These are phyloP conservation scores for Peribatodes rhomboidaria DNA, from an alignment of 2,888 invertebrate species.

Conservation along the genomic window DNA sequence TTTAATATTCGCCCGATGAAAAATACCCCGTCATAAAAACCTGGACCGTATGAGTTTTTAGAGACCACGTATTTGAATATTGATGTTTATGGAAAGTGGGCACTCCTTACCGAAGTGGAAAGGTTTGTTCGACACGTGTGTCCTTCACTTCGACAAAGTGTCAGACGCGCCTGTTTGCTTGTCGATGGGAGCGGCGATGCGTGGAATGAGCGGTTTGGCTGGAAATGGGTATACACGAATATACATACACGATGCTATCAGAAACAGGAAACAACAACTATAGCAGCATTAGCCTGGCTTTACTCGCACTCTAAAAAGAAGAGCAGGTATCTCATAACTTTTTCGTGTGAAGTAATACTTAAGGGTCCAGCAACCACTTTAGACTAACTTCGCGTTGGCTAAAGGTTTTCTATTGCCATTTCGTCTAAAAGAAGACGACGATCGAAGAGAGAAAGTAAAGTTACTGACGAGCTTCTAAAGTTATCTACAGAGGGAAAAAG, in stretches of 20 bases:
- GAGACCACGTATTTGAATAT: conserved; percentile 78
- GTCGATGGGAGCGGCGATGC: conserved; percentile 21
- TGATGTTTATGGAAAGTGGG: conserved; percentile 77
- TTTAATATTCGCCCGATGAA: conserved; percentile 83
- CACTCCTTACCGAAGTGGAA: conserved; percentile 31
- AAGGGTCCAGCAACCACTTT: too few relatives aligned
- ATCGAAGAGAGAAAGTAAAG: too few relatives aligned
- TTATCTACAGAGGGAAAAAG: too few relatives aligned
- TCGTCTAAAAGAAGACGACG: too few relatives aligned
- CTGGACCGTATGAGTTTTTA: conserved; percentile 79
- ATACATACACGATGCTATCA: background rate
- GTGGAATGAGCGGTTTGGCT: conserved; percentile 15
- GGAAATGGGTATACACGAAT: conserved; percentile 9
- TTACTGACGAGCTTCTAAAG: too few relatives aligned
- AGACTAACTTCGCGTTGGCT: too few relatives aligned
- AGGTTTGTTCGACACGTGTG: conserved; percentile 20
- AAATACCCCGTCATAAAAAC: conserved; percentile 80
- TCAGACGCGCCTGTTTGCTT: conserved; percentile 26
- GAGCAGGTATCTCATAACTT: too few relatives aligned
- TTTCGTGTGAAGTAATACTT: too few relatives aligned
- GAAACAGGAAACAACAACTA: background rate
- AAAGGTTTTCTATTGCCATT: too few relatives aligned
- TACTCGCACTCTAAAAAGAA: too few relatives aligned
- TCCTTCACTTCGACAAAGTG: conserved; percentile 26
- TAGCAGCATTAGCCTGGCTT: too few relatives aligned